Evolutionary conservation across 1,140 invertebrate species (phyloP), one percentile per base, ranked within the genome.

Genomic region (Phocides pigmalion): DNA sequence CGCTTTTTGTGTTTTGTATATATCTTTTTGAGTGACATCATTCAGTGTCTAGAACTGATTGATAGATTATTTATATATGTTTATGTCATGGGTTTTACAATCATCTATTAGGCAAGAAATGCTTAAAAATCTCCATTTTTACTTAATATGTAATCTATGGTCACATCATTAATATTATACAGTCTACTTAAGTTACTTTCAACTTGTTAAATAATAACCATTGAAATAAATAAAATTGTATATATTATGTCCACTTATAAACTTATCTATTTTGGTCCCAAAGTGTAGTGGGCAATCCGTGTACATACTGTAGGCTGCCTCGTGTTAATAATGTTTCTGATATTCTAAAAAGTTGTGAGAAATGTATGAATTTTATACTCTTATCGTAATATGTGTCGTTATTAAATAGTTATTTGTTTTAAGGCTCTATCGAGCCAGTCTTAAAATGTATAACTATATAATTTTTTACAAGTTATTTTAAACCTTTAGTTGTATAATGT

Each of bases 301-400:
- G 51, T 54, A 54, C 19, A 54, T 56, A 56, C 37, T 22, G 41
- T 54, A 54, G 51, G 15, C 51, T 42, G 37, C 51, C 51, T 56
- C n/a, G 51, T 42, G 51, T 54, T 54, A 16, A 54, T 54, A 42
- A 56, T 42, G 12, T 56, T 56, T 54, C 51, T 41, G 37, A 56
- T 56, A 56, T 56, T 56, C 37, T 42, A 56, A 56, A 54, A 39
- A 41, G 51, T 56, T 41, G 51, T 56, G 51, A 56, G 46, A 56
- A 42, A 42, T 19, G 20, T 54, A 54, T 39, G 17, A 20, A 54
- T 54, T 54, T 54, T 54, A 54, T 54, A 54, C 51, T 25, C n/a
- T 39, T 54, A 54, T 42, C 12, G n/a, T n/a, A n/a, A n/a, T 37
- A 42, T 56, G 51, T 35, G 14, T 56, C 20, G 17, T 42, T 56